Conservation (phyloP, 2,113 vertebrate genomes). For the Melanostigma gelatinosum region DNA sequence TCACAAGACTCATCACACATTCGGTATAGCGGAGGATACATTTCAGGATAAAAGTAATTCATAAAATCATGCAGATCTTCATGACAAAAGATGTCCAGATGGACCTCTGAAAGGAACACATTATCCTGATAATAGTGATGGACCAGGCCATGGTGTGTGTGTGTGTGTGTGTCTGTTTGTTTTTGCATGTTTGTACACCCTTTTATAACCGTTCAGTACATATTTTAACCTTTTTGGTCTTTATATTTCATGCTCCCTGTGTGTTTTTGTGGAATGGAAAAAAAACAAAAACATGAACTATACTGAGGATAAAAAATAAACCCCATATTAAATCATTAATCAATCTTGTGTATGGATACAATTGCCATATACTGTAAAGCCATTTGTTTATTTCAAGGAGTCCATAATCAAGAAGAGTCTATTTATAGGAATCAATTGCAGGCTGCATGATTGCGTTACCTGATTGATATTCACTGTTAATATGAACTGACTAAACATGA, state of each 20-base stretch:
- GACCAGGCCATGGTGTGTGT: background rate
- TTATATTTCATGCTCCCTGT: background rate
- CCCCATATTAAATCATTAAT: background rate
- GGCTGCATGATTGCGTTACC: slow-evolving; percentile 2
- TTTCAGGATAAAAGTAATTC: slow-evolving; percentile 74
- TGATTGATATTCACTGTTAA: background rate
- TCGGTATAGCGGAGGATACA: slow-evolving; percentile 33
- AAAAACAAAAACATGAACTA: background rate
- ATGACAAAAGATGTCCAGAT: slow-evolving; percentile 77
- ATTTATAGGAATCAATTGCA: background rate
- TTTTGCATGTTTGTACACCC: slow-evolving; percentile 8
- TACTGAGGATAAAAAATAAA: background rate
- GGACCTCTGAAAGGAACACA: slow-evolving; percentile 65
- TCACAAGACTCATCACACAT: slow-evolving; percentile 60
- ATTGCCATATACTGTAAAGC: background rate
- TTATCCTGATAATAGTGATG: slow-evolving; percentile 70
- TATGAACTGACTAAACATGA: background rate
- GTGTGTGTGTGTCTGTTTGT: background rate
- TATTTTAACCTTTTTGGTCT: slow-evolving; percentile 8
- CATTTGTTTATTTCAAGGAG: background rate
- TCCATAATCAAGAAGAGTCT: slow-evolving; percentile 11
- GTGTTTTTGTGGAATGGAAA: background rate
- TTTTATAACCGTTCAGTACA: background rate
- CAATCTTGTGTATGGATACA: background rate
- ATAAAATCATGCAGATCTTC: slow-evolving; percentile 72